Evolutionary conservation across 1,140 invertebrate genomes (phyloP).

Genomic region (Mactra quadrangularis): DNA sequence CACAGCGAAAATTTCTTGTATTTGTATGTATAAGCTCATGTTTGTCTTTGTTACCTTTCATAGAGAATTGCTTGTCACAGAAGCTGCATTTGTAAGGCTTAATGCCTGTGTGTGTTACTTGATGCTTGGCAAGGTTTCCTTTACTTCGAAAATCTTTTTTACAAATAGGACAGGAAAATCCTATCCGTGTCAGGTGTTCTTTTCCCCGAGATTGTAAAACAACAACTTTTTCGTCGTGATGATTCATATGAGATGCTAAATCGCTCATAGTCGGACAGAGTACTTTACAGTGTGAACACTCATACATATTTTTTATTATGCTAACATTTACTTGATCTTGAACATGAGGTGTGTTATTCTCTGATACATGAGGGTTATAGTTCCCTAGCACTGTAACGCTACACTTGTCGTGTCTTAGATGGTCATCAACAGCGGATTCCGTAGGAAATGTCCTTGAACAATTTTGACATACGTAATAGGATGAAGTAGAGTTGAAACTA

Average conservation of each 20-base stretch:
- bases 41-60: conserved; percentile 43
- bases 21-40: conserved; percentile 32
- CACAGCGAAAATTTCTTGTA: conserved; percentile 6
- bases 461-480: conserved; percentile 17
- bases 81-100: conserved; percentile 38
- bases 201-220: background rate
- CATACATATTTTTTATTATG: conserved; percentile 27
- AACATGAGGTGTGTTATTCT: too few relatives aligned
- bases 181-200: conserved; percentile 16
- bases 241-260: conserved; percentile 33
- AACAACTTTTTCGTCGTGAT: conserved; percentile 32
- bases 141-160: conserved; percentile 37
- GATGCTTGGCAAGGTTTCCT: conserved; percentile 36
- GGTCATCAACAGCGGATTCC: background rate
- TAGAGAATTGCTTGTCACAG: conserved; percentile 27
- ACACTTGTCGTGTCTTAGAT: background rate
- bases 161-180: conserved; percentile 20
- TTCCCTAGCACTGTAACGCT: background rate
- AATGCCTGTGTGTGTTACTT: conserved; percentile 26
- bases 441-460: conserved; percentile 4
- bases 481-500: too few relatives aligned
- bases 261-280: conserved; percentile 8
- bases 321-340: too few relatives aligned
- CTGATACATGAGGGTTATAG: too few relatives aligned
- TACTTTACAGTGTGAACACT: conserved; percentile 32